Evolutionary conservation across 2,888 invertebrate genomes (phyloP).

Genomic region (Hybos culiciformis): DNA sequence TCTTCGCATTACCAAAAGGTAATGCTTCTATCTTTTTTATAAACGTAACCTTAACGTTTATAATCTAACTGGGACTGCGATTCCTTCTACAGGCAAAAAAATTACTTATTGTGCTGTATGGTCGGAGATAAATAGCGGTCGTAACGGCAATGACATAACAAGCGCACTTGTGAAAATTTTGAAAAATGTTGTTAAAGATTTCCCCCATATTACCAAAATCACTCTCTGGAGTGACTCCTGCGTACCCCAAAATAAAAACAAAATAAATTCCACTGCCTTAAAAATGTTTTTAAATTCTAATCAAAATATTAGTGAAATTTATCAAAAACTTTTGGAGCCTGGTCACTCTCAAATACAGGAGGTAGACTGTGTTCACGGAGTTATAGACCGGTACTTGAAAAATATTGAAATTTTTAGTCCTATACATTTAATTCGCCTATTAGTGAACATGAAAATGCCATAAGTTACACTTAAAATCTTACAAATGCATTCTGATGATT

Average conservation of each 20-base stretch:
- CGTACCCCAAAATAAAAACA: neutral
- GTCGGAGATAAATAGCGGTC: neutral
- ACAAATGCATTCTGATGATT: neutral
- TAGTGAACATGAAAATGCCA: neutral
- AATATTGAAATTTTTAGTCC: neutral
- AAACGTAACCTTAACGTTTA: neutral
- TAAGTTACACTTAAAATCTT: neutral
- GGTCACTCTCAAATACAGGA: constrained; percentile 1
- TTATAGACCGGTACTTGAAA: neutral
- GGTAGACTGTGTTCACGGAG: neutral
- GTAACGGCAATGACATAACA: neutral
- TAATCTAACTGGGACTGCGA: neutral
- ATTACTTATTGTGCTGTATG: neutral
- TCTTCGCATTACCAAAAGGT: neutral
- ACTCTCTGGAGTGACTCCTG: neutral
- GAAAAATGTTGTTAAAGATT: neutral
- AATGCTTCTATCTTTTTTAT: neutral
- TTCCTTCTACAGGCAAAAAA: neutral
- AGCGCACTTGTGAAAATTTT: neutral
- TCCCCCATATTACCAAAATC: neutral
- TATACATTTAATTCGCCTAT: neutral
- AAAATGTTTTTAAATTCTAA: neutral
- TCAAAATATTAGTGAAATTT: neutral
- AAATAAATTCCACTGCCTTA: neutral
- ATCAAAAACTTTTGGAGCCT: neutral